Base-by-base conservation (phyloP, 1,140 invertebrate species). In the Asbolus verrucosus region DNA sequence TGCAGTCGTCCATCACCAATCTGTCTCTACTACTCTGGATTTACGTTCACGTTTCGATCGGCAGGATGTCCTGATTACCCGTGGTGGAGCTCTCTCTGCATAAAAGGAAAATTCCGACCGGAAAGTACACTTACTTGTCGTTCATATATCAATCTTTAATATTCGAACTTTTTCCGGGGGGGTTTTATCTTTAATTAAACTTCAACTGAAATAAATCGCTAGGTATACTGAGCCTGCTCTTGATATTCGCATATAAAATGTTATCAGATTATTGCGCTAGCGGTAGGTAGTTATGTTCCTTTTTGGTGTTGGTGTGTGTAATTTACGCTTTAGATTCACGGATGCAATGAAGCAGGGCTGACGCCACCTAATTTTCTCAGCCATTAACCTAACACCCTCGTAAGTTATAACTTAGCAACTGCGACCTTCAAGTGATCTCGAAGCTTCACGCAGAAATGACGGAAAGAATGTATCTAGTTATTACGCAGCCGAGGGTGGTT, bases 381-480 rank as follows among this genome's bases (percentile, higher is more conserved):
- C 46, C 46, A 54, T 54, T 54, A 54, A 54, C 46, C 46, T 54
- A 54, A 54, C 46, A 54, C 46, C 46, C 46, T 54, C 46, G 46
- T 54, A 54, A 54, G 19, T 54, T 54, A 54, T 54, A 54, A 54
- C 46, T 50, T 50, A 8, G 43, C 43, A 24, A 50, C 18, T 50
- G 43, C n/a, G 43, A 50, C 43, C 43, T 54, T 21, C 16, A n/a
- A n/a, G n/a, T 27, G 24, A 4, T 3, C 24, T 27, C 24, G 24
- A n/a, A n/a, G n/a, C n/a, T n/a, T n/a, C n/a, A n/a, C n/a, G n/a
- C n/a, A n/a, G n/a, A n/a, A n/a, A n/a, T n/a, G n/a, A n/a, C n/a
- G n/a, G n/a, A n/a, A n/a, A n/a, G n/a, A n/a, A n/a, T n/a, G n/a
- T n/a, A n/a, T n/a, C n/a, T n/a, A n/a, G n/a, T n/a, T n/a, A n/a